Base-by-base conservation (phyloP, 1,140 invertebrate genomes). In the Brevipalpus yothersi region DNA sequence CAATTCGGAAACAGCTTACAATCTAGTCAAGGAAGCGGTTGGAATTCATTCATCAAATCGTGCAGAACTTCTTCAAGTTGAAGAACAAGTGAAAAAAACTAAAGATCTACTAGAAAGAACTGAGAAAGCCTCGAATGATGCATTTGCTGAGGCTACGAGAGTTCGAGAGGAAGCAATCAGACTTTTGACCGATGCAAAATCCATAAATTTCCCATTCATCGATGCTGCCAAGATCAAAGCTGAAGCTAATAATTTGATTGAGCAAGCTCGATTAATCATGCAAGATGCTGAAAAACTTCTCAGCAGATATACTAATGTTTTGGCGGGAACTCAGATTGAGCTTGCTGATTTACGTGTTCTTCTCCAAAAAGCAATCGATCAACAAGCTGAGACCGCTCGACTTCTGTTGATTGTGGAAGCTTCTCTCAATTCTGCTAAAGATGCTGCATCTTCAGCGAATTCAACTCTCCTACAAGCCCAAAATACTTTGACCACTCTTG, bases 391-490 rank as follows among this genome's bases (percentile, higher is more conserved):
- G 17, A 75, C 78, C 2, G 79, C 80, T 64, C 77, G 80, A 61
- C 70, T 82, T 55, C 65, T 84, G 21, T 76, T 77, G 4, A 80
- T 84, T 63, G 77, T 79, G n/a, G 78, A 84, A 66, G 69, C 72
- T 11, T 80, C 86, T 0, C 76, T 82, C 42, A 78, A 75, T 0
- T 79, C 78, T 66, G 88, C 88, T 0, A 79, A 80, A 59, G 77
- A 83, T 59, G 88, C 90, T 23, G 82, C 92, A 0, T 75, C 80
- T 62, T 75, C 81, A 53, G 87, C 85, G 13, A 84, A 90, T 65
- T 80, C 82, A 63, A 91, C 85, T 0, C 73, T 93, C 0, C 78
- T 81, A 65, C 84, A 92, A 68, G 90, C 90, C 2, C 80, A 85
- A 65, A 79, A 83, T 55, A 94, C 88, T 7, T 79, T 86, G 56